Conservation (phyloP, 2,113 vertebrate genomes). For the Crotalus helleri region DNA sequence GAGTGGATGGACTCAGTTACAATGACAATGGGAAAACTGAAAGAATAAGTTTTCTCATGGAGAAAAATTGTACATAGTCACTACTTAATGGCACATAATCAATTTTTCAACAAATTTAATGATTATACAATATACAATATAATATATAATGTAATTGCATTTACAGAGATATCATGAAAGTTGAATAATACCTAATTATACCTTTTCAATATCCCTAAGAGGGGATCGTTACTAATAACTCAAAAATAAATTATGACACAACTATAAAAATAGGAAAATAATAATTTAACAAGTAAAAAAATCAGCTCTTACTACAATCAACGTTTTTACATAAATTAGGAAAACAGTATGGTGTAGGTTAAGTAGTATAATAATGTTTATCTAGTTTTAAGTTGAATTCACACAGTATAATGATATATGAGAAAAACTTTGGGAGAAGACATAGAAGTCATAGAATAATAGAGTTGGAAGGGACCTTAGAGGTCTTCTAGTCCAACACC, state of each 20-base stretch:
- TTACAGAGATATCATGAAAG: background rate
- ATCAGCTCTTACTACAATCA: background rate
- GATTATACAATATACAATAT: too few relatives aligned
- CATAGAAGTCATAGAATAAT: too few relatives aligned
- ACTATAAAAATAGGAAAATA: background rate
- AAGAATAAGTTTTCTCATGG: too few relatives aligned
- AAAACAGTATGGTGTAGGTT: background rate
- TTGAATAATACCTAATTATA: background rate
- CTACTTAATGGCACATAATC: too few relatives aligned
- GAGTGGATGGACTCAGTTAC: too few relatives aligned
- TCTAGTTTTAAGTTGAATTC: too few relatives aligned
- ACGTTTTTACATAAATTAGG: background rate
- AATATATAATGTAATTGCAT: background rate
- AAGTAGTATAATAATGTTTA: background rate
- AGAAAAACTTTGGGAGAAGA: too few relatives aligned
- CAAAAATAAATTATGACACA: conserved; percentile 3
- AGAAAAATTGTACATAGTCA: too few relatives aligned
- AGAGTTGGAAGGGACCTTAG: too few relatives aligned
- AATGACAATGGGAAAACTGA: too few relatives aligned
- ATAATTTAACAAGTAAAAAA: background rate
- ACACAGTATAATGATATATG: background rate
- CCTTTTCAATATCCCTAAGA: background rate
- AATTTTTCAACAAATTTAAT: too few relatives aligned
- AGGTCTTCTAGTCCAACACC: too few relatives aligned
- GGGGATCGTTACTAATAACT: background rate